These are phyloP conservation scores for Atlantisia rogersi DNA, from an alignment of 2,113 vertebrate species.

Conservation along the genomic window DNA sequence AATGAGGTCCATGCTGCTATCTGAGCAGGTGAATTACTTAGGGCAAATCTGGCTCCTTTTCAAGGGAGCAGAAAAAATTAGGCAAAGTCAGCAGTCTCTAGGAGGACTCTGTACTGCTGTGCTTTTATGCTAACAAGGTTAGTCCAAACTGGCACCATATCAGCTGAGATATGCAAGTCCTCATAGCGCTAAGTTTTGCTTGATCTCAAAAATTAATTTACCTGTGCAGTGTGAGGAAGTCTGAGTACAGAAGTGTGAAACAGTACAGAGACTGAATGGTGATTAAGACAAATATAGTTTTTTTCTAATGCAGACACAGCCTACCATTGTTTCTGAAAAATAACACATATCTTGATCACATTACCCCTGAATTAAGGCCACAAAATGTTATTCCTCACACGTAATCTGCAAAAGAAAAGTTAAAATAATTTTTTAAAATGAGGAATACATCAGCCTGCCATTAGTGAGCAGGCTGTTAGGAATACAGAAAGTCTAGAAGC, in stretches of 20 bases:
- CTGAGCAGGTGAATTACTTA: neutral
- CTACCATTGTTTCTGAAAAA: neutral
- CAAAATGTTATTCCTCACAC: neutral
- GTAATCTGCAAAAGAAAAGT: neutral
- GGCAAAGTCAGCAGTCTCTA: neutral
- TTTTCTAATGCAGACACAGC: neutral
- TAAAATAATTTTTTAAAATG: neutral
- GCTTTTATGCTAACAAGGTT: neutral
- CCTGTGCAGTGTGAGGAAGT: neutral
- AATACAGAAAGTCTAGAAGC: neutral
- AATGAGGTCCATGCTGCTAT: neutral
- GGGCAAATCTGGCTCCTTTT: neutral
- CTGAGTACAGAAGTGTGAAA: neutral
- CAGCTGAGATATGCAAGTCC: neutral
- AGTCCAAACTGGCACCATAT: neutral
- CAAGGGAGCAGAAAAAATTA: neutral
- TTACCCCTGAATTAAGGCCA: neutral
- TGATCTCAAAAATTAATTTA: neutral
- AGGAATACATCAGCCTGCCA: neutral
- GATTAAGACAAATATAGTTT: neutral
- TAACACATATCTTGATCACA: neutral
- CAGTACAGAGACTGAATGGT: neutral
- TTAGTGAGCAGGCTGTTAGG: neutral
- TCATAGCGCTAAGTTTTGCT: neutral
- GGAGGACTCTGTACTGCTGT: neutral